These are phyloP conservation scores for Calyptomena viridis DNA, from an alignment of 2,113 vertebrate species.

Conservation along the genomic window DNA sequence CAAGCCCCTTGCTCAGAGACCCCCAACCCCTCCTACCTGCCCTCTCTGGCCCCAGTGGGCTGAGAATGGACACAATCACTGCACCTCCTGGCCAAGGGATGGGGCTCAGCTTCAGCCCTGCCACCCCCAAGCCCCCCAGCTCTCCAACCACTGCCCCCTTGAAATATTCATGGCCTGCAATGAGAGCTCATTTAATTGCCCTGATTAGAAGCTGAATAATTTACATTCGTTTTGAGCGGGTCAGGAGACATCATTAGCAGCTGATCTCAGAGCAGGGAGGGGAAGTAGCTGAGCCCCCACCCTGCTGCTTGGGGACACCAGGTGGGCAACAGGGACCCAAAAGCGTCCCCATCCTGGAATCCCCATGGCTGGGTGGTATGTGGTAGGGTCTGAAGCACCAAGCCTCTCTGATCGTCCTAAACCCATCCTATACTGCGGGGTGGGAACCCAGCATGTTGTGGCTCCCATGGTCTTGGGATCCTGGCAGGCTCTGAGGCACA, in stretches of 20 bases:
- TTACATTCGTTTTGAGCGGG: not conserved
- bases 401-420: not conserved
- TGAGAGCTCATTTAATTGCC: slow-evolving; percentile 67
- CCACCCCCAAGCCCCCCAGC: not conserved
- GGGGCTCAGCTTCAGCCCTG: not conserved
- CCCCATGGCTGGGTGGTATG: fast-evolving
- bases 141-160: not conserved
- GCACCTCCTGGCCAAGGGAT: not conserved
- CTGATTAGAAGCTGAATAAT: slow-evolving; percentile 67
- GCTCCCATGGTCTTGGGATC: not conserved
- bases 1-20: not conserved
- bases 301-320: not conserved
- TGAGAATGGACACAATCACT: not conserved
- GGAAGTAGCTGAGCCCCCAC: not conserved
- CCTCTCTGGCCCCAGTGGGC: fast-evolving
- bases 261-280: not conserved
- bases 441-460: fast-evolving
- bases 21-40: not conserved
- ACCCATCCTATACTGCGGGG: fast-evolving
- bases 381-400: not conserved
- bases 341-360: not conserved
- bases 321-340: not conserved
- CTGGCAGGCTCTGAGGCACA: fast-evolving
- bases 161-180: slow-evolving; percentile 54
- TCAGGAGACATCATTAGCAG: slow-evolving; percentile 34